Percentiles rank a stretch among this genome's conserved stretches.
phyloP scores from a whole-genome alignment of 2,797 vertebrate genomes.

The Tenualosa thibaudeaui region DNA sequence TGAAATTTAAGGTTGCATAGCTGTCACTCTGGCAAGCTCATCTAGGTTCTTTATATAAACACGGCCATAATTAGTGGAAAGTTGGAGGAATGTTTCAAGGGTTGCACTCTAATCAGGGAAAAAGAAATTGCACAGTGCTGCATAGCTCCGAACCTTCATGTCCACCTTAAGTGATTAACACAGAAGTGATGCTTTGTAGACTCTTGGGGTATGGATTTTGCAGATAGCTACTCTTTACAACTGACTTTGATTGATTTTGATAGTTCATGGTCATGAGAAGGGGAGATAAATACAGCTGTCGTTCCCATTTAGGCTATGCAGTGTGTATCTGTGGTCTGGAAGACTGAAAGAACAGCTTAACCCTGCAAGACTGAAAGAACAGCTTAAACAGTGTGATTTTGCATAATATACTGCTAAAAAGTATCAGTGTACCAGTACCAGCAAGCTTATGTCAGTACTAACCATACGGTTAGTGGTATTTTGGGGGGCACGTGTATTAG shows the following conservation, averaged over 20 bases:
- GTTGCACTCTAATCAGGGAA: not conserved
- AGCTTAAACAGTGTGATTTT: not conserved
- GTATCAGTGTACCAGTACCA: not conserved
- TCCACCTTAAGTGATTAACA: not conserved
- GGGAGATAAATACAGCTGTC: not conserved
- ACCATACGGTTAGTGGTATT: not conserved
- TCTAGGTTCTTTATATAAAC: constrained; percentile 6
- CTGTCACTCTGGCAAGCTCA: constrained; percentile 9
- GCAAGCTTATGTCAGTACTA: not conserved
- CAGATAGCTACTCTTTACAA: not conserved
- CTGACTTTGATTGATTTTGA: not conserved
- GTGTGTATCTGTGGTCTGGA: not conserved
- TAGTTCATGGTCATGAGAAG: not conserved
- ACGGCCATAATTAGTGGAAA: not conserved
- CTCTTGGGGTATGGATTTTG: not conserved
- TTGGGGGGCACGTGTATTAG: not conserved
- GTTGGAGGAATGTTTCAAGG: not conserved
- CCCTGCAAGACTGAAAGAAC: not conserved
- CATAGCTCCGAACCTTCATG: not conserved
- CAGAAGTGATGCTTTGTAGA: not conserved
- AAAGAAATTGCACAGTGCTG: not conserved
- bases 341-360: not conserved
- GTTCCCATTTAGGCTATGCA: not conserved
- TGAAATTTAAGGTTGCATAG: constrained; percentile 22
- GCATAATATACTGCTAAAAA: not conserved